These are phyloP conservation scores for Eulemur rubriventer DNA, from an alignment of 2,797 vertebrate genomes.

Conservation along the genomic window DNA sequence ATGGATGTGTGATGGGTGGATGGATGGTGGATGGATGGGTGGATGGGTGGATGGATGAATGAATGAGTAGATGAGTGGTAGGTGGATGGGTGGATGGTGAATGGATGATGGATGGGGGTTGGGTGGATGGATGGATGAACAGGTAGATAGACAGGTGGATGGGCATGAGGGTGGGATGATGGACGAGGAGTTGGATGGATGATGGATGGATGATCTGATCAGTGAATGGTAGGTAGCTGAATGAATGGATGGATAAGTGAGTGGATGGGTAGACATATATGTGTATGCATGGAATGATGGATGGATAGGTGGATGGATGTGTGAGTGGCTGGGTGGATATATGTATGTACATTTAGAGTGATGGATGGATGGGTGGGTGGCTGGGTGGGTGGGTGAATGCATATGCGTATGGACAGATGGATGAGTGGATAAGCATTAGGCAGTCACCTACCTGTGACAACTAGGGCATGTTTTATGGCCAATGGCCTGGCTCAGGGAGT, in stretches of 20 bases:
- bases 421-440: not conserved
- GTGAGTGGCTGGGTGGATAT: not conserved
- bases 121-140: too few species aligned
- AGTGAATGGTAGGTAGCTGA: too few species aligned
- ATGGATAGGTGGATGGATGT: not conserved
- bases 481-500: not conserved
- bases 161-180: not conserved
- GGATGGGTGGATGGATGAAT: not conserved
- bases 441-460: not conserved
- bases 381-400: too few species aligned
- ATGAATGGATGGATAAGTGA: too few species aligned
- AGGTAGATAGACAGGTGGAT: not conserved
- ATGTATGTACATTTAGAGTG: too few species aligned
- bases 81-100: not conserved
- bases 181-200: not conserved
- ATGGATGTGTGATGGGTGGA: not conserved
- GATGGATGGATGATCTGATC: not conserved
- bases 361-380: not conserved
- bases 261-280: rapidly evolving
- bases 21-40: too few species aligned
- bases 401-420: not conserved
- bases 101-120: not conserved
- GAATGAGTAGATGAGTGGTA: not conserved
- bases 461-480: not conserved
- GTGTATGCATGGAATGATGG: not conserved